A percentile compares a stretch with the other conserved stretches of the same genome.
Evolutionary conservation across 2,113 vertebrate species (phyloP).

Genomic region (Fukomys damarensis): DNA sequence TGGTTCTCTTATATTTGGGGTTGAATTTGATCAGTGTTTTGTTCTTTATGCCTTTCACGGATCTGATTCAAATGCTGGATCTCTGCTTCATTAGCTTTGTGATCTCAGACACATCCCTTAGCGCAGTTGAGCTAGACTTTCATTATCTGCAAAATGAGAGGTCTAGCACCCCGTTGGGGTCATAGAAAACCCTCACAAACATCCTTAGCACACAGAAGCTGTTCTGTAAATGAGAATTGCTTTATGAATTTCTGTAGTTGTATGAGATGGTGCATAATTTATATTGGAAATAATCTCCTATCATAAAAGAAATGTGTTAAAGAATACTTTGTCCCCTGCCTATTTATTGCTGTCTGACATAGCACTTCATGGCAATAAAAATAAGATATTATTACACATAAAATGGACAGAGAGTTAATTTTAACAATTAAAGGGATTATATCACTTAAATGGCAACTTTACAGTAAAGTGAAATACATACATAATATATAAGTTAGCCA

Average conservation of each 20-base stretch:
- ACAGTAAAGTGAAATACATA: not conserved
- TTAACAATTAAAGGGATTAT: conserved; percentile 45
- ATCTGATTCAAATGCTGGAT: not conserved
- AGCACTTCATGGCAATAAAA: not conserved
- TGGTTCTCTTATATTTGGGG: not conserved
- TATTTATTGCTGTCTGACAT: not conserved
- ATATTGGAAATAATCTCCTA: not conserved
- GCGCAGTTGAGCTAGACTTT: not conserved
- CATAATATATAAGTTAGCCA: not conserved
- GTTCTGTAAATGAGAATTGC: not conserved
- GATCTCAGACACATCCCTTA: not conserved
- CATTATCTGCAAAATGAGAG: not conserved
- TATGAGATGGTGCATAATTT: not conserved
- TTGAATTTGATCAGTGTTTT: not conserved
- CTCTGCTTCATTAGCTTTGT: not conserved
- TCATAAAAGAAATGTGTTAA: conserved; percentile 5
- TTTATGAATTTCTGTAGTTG: not conserved
- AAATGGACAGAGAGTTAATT: not conserved
- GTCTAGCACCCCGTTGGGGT: not conserved
- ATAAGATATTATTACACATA: not conserved
- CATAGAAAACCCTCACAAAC: not conserved
- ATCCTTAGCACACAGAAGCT: not conserved
- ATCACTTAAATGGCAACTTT: conserved; percentile 16
- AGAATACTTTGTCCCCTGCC: not conserved
- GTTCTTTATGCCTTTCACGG: not conserved